Evolutionary conservation across 2,797 vertebrate genomes (phyloP), one percentile per base, ranked within the genome.

Genomic region (Artibeus lituratus): DNA sequence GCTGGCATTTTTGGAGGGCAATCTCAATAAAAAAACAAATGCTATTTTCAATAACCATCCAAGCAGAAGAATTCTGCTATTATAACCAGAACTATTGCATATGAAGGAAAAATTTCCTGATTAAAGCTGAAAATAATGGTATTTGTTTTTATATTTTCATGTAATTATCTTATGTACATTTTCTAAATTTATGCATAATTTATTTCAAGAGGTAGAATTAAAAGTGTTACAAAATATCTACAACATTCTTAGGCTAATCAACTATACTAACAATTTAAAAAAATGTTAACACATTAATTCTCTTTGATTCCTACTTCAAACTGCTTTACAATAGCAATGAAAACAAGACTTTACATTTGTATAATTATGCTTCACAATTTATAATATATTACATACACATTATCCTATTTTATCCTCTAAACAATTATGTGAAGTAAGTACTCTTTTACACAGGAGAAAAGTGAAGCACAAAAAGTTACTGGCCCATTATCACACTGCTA

Each of bases 21-120:
- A 97, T 95, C 96, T 97, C 90, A 97, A 90, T 96, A 98, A 96
- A 94, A 55, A 98, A 98, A 95, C 67, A 97, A 98, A 92, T 22
- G 19, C 26, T 91, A 44, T 49, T 97, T 97, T 97, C 77, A 94
- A 86, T 97, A 98, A 89, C 80, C 87, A 87, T 97, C 65, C 91
- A 10, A 94, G 80, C 3, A 6, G 65, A 97, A 78, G 73, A 91
- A 95, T 87, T 72, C 73, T 96, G 69, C 74, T 97, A 67, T 87
- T 94, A 89, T 91, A 97, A 90, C 93, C 82, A 96, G 96, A 91
- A 88, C 74, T 76, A 96, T 94, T 72, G 97, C 26, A 96, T 72
- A 74, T 93, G 92, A 95, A 95, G 95, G n/a, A 29, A 95, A 96
- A 96, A 67, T 59, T 44, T 97, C 90, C 84, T 44, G 84, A 95